Evolutionary conservation across 1,140 invertebrate species (phyloP), one percentile per base, ranked within the genome.

Genomic region (Drosophila bocki): DNA sequence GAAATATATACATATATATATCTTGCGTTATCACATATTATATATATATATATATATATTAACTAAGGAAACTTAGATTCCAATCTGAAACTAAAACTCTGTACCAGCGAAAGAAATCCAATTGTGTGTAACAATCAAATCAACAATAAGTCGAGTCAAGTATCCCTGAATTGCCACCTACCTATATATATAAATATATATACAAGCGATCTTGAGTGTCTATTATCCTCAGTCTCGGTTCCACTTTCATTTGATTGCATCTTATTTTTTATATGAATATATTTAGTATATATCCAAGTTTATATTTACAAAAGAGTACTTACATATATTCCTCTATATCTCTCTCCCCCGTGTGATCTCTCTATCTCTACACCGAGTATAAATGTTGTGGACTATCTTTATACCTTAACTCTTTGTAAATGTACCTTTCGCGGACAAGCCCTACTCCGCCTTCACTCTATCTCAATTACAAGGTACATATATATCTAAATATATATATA

Each of bases 361-460:
- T 76, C 56, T 26, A 26, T 75, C 74, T 63, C 75, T 77, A 78
- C 74, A 78, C 76, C 51, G 75, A 78, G 76, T 57, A 70, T 78
- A 78, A 78, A 78, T 78, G 76, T 78, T 78, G 76, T 78, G 75
- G 58, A 78, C 75, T 76, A 76, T 58, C 71, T 60, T 47, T 53
- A 75, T 68, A 61, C 50, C 62, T 22, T 76, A 35, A 51, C 45
- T 48, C 75, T 78, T 70, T 78, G 75, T 78, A 78, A 78, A 78
- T 78, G 76, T 78, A 78, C 58, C 75, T 78, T 64, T 64, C 22
- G 33, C 44, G 48, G 47, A 45, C n/a, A 62, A 45, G 33, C 11
- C 47, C 47, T 33, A 19, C 42, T 75, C 58, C 39, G 70, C 42
- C 42, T 58, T 48, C 54, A 44, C 62, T 58, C 65, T 50, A 39